These are phyloP conservation scores for Encarsia formosa DNA, from an alignment of 2,888 invertebrate genomes.

Conservation along the genomic window DNA sequence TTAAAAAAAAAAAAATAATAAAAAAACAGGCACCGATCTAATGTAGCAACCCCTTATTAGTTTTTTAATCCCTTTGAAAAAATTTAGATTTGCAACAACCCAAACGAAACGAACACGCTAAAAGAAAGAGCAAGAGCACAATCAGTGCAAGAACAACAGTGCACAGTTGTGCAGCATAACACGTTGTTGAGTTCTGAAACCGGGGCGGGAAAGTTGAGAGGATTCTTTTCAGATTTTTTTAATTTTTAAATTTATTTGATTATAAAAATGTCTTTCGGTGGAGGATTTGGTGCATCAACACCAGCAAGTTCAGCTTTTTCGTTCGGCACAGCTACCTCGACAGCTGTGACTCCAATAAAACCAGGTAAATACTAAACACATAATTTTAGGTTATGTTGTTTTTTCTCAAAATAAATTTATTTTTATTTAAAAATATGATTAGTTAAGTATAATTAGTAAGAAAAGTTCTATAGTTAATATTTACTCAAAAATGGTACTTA, in stretches of 20 bases:
- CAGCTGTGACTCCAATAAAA: slow-evolving; percentile 47
- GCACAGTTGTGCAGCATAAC: no score
- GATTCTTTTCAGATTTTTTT: slow-evolving; percentile 3
- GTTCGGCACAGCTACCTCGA: slow-evolving; percentile 45
- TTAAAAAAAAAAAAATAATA: no score
- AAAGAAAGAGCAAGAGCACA: no score
- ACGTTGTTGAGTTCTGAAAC: not conserved
- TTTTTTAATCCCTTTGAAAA: no score
- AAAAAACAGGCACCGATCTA: no score
- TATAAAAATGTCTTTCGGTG: slow-evolving; percentile 43
- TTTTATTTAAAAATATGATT: not conserved
- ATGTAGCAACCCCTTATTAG: no score
- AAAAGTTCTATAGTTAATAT: not conserved
- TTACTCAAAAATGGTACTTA: no score
- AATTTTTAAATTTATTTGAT: not conserved
- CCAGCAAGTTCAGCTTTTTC: slow-evolving; percentile 56
- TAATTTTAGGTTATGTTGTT: slow-evolving; percentile 36
- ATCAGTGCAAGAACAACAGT: no score
- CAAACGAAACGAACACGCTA: no score
- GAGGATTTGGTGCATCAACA: slow-evolving; percentile 53
- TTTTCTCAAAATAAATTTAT: not conserved
- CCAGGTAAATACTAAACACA: slow-evolving; percentile 35
- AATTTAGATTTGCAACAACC: no score
- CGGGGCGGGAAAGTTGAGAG: slow-evolving; percentile 20
- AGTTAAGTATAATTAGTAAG: not conserved